Conservation (phyloP, 2,113 vertebrate genomes). For the Thunnus maccoyii region DNA sequence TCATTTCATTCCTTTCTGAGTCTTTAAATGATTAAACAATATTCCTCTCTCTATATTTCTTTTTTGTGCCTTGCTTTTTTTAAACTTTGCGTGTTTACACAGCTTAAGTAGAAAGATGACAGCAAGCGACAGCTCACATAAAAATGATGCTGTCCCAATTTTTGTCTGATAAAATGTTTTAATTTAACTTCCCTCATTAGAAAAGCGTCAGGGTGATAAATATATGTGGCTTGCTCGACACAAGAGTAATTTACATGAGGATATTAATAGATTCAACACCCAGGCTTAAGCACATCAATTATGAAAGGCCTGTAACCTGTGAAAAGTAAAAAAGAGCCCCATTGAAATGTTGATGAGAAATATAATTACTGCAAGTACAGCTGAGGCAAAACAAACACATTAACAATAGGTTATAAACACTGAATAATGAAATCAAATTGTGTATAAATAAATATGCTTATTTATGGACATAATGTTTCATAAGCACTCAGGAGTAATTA, state of each 20-base stretch:
- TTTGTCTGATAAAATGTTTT: conserved; percentile 74
- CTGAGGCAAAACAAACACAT: conserved; percentile 77
- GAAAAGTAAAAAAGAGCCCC: conserved; percentile 55
- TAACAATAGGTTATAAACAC: conserved; percentile 71
- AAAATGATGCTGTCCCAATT: conserved; percentile 50
- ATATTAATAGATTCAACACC: conserved; percentile 83
- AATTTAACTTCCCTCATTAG: conserved; percentile 81
- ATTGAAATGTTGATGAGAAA: conserved; percentile 82
- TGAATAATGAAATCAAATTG: conserved; percentile 72
- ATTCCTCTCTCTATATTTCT: conserved; percentile 29
- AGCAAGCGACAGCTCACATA: conserved; percentile 28
- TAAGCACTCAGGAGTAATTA: conserved; percentile 75
- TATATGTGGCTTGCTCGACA: conserved; percentile 70
- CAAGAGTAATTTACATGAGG: conserved; percentile 76
- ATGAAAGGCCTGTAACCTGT: conserved; percentile 79
- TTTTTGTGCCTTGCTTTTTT: conserved; percentile 30
- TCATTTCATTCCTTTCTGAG: conserved; percentile 64
- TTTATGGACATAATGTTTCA: conserved; percentile 71
- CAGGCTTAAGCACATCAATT: conserved; percentile 77
- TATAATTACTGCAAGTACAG: conserved; percentile 70
- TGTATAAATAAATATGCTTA: conserved; percentile 75
- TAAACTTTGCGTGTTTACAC: conserved; percentile 50
- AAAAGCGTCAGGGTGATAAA: conserved; percentile 77
- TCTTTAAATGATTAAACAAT: conserved; percentile 73
- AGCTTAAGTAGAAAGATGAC: conserved; percentile 44